Evolutionary conservation across 2,113 vertebrate genomes (phyloP), one percentile per base, ranked within the genome.

Genomic region (Amphilophus citrinellus): DNA sequence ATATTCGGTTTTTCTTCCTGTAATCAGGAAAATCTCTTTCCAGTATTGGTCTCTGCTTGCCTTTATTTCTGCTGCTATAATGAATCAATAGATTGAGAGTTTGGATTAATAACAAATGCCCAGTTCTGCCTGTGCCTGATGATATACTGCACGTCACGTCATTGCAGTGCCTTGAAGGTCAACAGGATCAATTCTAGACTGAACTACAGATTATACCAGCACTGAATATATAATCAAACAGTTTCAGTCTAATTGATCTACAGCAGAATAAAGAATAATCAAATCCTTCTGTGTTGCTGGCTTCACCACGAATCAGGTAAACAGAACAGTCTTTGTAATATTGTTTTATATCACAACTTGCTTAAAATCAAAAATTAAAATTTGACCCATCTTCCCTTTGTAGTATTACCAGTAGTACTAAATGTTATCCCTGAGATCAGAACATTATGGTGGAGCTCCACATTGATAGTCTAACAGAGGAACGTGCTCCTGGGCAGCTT

Each of bases 241-340:
- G 39, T 27, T 68, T 17, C 63, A 0, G 0, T 27, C 39, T 66
- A 66, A 0, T 66, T 66, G 3, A 44, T 27, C 27, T 27, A 15
- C 39, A 66, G 1, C 63, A 44, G 2, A 66, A 66, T 44, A 17
- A 3, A 68, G n/a, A 47, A 14, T 17, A 47, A 47, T 18, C 24
- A 68, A 17, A 22, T 15, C 1, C 63, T 68, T 68, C 7, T 66
- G 63, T 66, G 42, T 44, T 44, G 7, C 7, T 66, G 13, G 13
- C n/a, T 44, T 66, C n/a, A 0, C 39, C 24, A 7, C 10, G 7
- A 66, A 47, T 47, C 2, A 15, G 4, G n/a, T 47, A 6, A 47
- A 27, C 4, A 47, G 63, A 44, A 27, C 27, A 24, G 39, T 65
- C 35, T 44, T 44, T 13, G 42, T 44, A 13, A 27, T 27, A 27